Base-by-base conservation (phyloP, 2,888 invertebrate genomes). In the Hartigia nigra region DNA sequence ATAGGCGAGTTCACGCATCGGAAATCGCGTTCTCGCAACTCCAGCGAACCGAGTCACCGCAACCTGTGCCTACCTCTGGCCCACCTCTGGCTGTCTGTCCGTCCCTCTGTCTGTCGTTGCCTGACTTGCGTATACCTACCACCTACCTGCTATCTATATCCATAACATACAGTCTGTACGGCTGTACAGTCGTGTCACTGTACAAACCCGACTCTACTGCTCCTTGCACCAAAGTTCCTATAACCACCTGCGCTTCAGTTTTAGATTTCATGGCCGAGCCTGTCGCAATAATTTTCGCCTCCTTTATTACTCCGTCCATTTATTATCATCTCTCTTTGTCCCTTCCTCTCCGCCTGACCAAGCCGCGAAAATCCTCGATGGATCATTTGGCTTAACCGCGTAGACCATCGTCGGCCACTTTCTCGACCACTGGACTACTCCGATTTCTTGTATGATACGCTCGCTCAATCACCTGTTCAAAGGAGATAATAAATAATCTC, bases 91-190 rank as follows among this genome's bases (percentile, higher is more conserved):
- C 77, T 77, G 78, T 77, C 74, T 81, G 82, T 82, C 81, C n/a
- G n/a, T n/a, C 79, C 77, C 78, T 81, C 82, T 82, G n/a, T n/a
- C n/a, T n/a, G n/a, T n/a, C 82, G 80, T 81, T 82, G 81, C 81
- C 81, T 80, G 74, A 77, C 78, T 82, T 83, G 79, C 81, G 5
- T 55, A 23, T 55, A 55, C 55, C 55, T 55, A 23, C 23, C 23
- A 55, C 2, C 55, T 9, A 55, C 55, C 55, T 55, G 3, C 55
- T 55, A 9, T 23, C 23, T 55, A 9, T 55, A 23, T 55, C 23
- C 5, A 23, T 55, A 55, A 2, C 9, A 55, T 9, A 5, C 23
- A 55, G 55, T 55, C 55, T 23, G 5, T 55, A 55, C 23, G 55
- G 9, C 55, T 23, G 55, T 55, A 55, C 23, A 14, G 55, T 55